These are phyloP conservation scores for Catalaphyllia jardinei DNA, from an alignment of 64 coral and sea anemone genomes.

Conservation along the genomic window DNA sequence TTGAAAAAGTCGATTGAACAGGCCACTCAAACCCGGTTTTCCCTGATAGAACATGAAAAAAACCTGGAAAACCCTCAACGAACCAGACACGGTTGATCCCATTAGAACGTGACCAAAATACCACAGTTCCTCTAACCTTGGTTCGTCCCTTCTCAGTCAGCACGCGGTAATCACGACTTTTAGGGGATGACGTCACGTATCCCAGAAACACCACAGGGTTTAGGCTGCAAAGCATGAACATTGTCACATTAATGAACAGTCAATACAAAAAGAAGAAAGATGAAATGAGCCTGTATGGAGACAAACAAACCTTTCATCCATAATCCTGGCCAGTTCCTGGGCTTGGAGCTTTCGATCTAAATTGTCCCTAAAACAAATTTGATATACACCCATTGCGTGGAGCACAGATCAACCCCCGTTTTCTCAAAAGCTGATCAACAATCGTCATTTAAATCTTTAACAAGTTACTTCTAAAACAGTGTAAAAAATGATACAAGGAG, in stretches of 20 bases:
- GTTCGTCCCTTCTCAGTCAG: constrained; percentile 73
- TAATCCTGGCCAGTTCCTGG: constrained; percentile 79
- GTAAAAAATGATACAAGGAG: too few relatives aligned
- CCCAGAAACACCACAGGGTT: constrained; percentile 98
- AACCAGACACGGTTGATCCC: too few relatives aligned
- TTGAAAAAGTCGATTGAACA: too few relatives aligned
- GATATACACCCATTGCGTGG: not conserved
- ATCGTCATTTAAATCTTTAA: too few relatives aligned
- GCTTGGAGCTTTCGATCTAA: constrained; percentile 92
- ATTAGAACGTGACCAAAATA: not conserved
- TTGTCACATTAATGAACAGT: not conserved
- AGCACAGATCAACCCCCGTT: too few relatives aligned
- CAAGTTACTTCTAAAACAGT: too few relatives aligned
- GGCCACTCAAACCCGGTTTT: too few relatives aligned
- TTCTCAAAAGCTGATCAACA: too few relatives aligned
- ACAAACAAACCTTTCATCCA: constrained; percentile 71
- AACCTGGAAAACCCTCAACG: too few relatives aligned
- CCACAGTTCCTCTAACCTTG: constrained; percentile 56
- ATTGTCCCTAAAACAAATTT: constrained; percentile 71
- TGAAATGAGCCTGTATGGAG: not conserved
- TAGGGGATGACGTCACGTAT: constrained; percentile 92
- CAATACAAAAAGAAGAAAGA: not conserved
- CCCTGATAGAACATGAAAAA: too few relatives aligned
- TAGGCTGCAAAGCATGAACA: constrained; percentile 38
- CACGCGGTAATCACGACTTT: constrained; percentile 87